Evolutionary conservation across 2,888 invertebrate species (phyloP), one percentile per base, ranked within the genome.

Genomic region (Morinoia aosen): DNA sequence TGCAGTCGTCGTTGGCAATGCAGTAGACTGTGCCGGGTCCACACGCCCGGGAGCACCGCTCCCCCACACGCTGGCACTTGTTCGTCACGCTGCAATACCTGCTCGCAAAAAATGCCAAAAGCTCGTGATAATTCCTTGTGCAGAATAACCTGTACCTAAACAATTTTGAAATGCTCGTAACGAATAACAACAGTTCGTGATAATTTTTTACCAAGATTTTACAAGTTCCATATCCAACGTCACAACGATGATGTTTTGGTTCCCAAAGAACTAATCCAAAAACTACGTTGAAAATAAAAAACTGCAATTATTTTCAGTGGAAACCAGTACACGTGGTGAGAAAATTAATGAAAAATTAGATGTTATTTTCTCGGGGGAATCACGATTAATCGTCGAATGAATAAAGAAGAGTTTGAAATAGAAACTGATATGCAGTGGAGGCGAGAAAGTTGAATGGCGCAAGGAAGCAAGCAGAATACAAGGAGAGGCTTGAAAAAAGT

Each of bases 31-130:
- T 61, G 56, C 76, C 91, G 25, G 96, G 96, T 16, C 64, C 57
- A 39, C 96, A 96, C 5, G 76, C 91, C 48, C 48, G 48, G 58
- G 94, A 94, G 88, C 96, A 96, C 25, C 57, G 56, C 61, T 88
- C 58, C 8, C 95, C 96, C 25, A 96, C 58, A 40, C 95, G 33
- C 40, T 58, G 91, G 91, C 96, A 96, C 16, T 56, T 94, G 8
- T 64, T 91, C 39, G 95, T 95, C 88, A 90, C 39, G 5, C 93
- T 57, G 88, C 96, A 96, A 95, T 93, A 95, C 96, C 96, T 96
- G 76, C 39, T 40, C 40, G 25, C 2, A 33, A 76, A 56, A 19
- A 12, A 33, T 33, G 14, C 25, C 76, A 76, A 8, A 76, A 33
- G 76, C 76, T 25, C 25, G 25, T 76, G 25, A 76, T 33, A 76